Base-by-base conservation (phyloP, 2,888 invertebrate species). In the Euclidia mi region DNA sequence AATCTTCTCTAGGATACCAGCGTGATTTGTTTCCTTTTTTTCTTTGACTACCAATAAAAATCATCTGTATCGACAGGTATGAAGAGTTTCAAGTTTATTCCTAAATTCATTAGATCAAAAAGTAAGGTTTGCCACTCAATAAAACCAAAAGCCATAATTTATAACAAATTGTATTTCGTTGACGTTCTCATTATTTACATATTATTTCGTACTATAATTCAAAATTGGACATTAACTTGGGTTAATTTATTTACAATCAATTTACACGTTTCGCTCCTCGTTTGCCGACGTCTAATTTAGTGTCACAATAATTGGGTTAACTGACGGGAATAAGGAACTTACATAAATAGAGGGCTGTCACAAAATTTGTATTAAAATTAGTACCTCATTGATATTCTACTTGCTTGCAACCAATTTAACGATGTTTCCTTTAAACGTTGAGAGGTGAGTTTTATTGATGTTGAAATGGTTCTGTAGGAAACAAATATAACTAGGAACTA, bases 131-230 rank as follows among this genome's bases (percentile, higher is more conserved):
- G 1, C n/a, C 6, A 18, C 7, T 7, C n/a, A 18, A 18, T 2
- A 4, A 47, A 70, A 58, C 72, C 61, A 60, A 53, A 59, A 37
- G 35, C 17, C 7, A 15, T 71, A 47, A 53, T 74, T 74, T 75
- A 73, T 80, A 76, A 73, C 75, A 79, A 79, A 72, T 34, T 84
- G 78, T 84, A 81, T 77, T 82, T 84, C 78, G 79, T 78, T 81
- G 79, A 81, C 61, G 69, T 62, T 68, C 20, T 7, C 58, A 71
- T 66, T 79, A 80, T 81, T 76, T 76, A 82, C 76, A 76, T n/a
- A n/a, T 53, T 14, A 66, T 63, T 61, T 34, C 40, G 41, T 71
- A 57, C 58, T 64, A 60, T 63, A 60, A 71, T 69, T 67, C 73
- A 38, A 68, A 67, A 68, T 69, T 73, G 61, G 69, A 66, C 68